Conservation (phyloP, 2,113 vertebrate genomes). For the Callionymus lyra region DNA sequence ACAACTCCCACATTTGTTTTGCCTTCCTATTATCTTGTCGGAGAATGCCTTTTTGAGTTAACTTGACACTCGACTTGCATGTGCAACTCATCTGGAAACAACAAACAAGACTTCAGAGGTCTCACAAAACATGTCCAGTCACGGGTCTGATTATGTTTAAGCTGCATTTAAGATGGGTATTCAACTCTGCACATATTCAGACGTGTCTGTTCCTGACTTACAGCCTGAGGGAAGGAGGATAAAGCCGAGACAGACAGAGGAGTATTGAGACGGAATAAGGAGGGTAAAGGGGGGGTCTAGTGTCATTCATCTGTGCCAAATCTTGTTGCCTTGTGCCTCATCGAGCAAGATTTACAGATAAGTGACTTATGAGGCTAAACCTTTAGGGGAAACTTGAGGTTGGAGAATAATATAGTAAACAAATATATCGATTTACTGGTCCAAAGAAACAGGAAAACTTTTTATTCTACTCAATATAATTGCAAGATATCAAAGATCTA, state of each 20-base stretch:
- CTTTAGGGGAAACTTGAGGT: too few relatives aligned
- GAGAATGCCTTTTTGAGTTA: slow-evolving; percentile 25
- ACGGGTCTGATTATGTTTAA: slow-evolving; percentile 22
- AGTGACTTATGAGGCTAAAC: slow-evolving; percentile 8
- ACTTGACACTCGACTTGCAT: slow-evolving; percentile 6
- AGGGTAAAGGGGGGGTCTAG: not conserved
- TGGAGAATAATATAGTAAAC: too few relatives aligned
- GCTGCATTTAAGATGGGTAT: slow-evolving; percentile 25
- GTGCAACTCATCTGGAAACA: slow-evolving; percentile 9
- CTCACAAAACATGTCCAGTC: slow-evolving; percentile 24
- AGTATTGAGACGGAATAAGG: slow-evolving; percentile 8
- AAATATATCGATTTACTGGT: too few relatives aligned
- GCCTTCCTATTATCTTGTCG: slow-evolving; percentile 20
- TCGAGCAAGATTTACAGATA: slow-evolving; percentile 19
- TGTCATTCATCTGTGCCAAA: slow-evolving; percentile 8
- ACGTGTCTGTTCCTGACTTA: slow-evolving; percentile 44
- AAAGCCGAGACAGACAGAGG: too few relatives aligned
- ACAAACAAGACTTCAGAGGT: slow-evolving; percentile 7
- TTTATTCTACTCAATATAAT: too few relatives aligned
- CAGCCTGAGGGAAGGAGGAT: slow-evolving; percentile 18
- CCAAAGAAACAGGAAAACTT: too few relatives aligned
- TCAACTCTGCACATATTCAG: slow-evolving; percentile 14
- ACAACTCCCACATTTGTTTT: slow-evolving; percentile 18
- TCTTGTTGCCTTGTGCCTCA: slow-evolving; percentile 19
- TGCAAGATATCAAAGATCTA: too few relatives aligned